A percentile compares a stretch with the other conserved stretches of the same genome.
These are phyloP conservation scores for Tetrapedia diversipes DNA, from an alignment of 2,888 invertebrate species.

Conservation along the genomic window DNA sequence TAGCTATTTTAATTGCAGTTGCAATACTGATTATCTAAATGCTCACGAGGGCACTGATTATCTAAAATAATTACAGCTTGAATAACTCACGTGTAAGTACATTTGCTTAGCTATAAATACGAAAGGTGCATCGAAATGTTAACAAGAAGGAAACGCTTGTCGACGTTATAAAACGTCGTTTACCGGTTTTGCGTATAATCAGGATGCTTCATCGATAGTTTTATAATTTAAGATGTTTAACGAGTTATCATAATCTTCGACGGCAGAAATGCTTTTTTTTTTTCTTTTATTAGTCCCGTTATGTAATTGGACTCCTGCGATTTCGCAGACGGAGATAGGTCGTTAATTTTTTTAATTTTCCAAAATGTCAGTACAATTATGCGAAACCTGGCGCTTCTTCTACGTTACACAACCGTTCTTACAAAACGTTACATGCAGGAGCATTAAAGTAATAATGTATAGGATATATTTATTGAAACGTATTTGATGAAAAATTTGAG, in stretches of 20 bases:
- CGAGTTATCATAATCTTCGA: neutral
- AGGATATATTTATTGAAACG: too few relatives aligned
- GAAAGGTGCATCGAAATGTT: slow-evolving; percentile 29
- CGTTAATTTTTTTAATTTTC: neutral
- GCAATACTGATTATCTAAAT: neutral
- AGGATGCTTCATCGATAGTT: neutral
- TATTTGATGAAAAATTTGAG: too few relatives aligned
- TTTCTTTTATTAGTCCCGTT: neutral
- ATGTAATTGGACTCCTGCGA: slow-evolving; percentile 1
- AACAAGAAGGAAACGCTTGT: slow-evolving; percentile 11
- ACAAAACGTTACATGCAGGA: neutral
- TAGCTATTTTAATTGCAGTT: neutral
- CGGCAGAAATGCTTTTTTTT: neutral
- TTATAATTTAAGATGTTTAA: neutral
- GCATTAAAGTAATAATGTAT: too few relatives aligned
- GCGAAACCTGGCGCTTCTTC: neutral
- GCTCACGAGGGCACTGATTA: neutral
- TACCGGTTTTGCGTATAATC: slow-evolving; percentile 24
- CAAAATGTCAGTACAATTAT: slow-evolving; percentile 27
- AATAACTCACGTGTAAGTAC: neutral
- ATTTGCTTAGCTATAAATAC: slow-evolving; percentile 1
- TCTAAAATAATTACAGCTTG: neutral
- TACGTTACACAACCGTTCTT: neutral
- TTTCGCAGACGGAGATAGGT: too few relatives aligned
- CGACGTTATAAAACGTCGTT: slow-evolving; percentile 8